Conservation (phyloP, 2,113 vertebrate genomes). For the Mesocricetus auratus region DNA sequence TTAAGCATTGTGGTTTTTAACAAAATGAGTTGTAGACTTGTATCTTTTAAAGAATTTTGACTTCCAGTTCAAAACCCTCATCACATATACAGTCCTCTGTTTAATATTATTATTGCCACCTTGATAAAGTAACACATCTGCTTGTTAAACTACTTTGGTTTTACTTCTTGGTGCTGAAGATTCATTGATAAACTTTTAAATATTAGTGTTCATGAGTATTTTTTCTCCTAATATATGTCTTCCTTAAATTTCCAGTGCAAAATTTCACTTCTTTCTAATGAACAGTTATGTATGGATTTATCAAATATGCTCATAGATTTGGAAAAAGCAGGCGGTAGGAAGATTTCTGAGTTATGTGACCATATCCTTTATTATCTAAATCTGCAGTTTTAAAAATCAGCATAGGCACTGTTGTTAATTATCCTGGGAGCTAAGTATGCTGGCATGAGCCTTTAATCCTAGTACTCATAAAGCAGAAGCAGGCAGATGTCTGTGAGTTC, state of each 20-base stretch:
- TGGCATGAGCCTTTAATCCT: neutral
- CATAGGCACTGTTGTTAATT: neutral
- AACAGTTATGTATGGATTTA: neutral
- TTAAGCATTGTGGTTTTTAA: slow-evolving; percentile 43
- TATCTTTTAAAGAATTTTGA: slow-evolving; percentile 49
- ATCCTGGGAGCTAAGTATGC: neutral
- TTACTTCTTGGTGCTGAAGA: neutral
- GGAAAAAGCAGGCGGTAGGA: neutral
- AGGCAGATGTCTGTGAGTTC: neutral
- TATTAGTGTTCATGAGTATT: slow-evolving; percentile 31
- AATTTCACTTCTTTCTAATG: slow-evolving; percentile 30
- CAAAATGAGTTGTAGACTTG: neutral
- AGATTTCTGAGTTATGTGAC: slow-evolving; percentile 11
- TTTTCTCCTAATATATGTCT: neutral
- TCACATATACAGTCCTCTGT: neutral
- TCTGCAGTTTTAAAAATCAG: slow-evolving; percentile 33
- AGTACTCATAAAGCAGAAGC: neutral
- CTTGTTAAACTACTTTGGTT: neutral
- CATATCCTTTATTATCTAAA: slow-evolving; percentile 8
- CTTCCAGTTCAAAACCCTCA: slow-evolving; percentile 44
- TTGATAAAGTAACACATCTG: neutral
- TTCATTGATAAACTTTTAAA: slow-evolving; percentile 32
- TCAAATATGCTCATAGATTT: neutral
- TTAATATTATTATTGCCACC: neutral
- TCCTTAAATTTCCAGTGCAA: slow-evolving; percentile 37